Evolutionary conservation across 2,888 invertebrate genomes (phyloP).

Genomic region (Drosophila picticornis): DNA sequence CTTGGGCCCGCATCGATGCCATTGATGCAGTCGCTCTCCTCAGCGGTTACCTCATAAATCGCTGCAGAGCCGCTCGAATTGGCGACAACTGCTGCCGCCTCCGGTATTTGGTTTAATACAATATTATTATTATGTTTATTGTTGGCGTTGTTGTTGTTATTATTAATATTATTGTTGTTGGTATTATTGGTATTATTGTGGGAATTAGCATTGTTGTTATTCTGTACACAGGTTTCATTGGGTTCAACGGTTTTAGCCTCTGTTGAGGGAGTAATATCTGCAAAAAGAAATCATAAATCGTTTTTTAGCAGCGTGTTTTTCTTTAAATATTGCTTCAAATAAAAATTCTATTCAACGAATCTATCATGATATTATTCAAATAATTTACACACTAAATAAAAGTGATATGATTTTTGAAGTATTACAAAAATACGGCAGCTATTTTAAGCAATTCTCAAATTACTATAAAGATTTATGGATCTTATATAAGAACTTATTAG

Average conservation of each 20-base stretch:
- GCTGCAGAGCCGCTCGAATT: slow-evolving; percentile 38
- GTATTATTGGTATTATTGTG: slow-evolving; percentile 53
- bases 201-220: slow-evolving; percentile 62
- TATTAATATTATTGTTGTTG: slow-evolving; percentile 55
- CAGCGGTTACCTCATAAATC: slow-evolving; percentile 80
- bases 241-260: slow-evolving; percentile 77
- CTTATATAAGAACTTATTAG: background rate
- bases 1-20: slow-evolving; percentile 39
- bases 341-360: background rate
- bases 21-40: slow-evolving; percentile 78
- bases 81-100: slow-evolving; percentile 12
- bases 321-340: background rate
- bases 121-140: slow-evolving; percentile 61
- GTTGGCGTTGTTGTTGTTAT: slow-evolving; percentile 41
- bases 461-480: background rate
- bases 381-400: background rate
- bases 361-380: background rate
- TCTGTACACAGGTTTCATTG: slow-evolving; percentile 77
- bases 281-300: background rate
- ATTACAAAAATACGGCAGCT: background rate
- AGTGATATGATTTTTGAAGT: background rate
- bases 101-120: slow-evolving; percentile 45
- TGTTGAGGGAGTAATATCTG: slow-evolving; percentile 78
- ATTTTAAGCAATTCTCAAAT: background rate
- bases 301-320: background rate